Conservation (phyloP, 2,888 invertebrate species). For the Diogma glabrata region DNA sequence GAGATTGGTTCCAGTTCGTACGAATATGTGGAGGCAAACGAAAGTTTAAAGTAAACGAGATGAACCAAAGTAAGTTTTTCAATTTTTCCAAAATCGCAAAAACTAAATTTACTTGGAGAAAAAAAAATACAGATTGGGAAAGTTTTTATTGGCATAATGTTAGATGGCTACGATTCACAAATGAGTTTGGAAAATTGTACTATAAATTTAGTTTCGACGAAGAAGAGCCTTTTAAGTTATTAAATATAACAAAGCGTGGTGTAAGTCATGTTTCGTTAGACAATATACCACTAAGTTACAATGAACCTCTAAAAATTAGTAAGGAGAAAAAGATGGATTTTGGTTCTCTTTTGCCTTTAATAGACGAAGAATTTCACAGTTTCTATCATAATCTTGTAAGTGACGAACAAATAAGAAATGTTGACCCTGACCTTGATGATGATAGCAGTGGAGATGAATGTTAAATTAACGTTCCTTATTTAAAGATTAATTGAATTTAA, state of each 20-base stretch:
- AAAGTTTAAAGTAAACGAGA: neutral
- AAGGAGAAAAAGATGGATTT: constrained; percentile 6
- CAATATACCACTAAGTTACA: neutral
- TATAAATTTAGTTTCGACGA: neutral
- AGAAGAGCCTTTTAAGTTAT: neutral
- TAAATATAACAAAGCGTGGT: neutral
- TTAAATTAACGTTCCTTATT: too few relatives aligned
- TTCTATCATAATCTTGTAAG: too few relatives aligned
- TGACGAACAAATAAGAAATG: too few relatives aligned
- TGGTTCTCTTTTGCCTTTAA: too few relatives aligned
- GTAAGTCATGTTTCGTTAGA: neutral
- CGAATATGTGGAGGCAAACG: neutral
- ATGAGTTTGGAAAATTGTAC: neutral
- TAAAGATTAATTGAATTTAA: too few relatives aligned
- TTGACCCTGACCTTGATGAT: too few relatives aligned
- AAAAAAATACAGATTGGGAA: neutral
- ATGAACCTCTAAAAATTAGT: constrained; percentile 3
- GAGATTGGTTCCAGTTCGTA: neutral
- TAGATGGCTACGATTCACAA: neutral
- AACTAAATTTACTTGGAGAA: neutral
- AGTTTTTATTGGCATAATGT: neutral
- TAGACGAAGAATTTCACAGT: too few relatives aligned
- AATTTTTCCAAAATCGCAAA: neutral
- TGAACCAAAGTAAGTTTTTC: neutral
- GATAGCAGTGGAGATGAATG: too few relatives aligned